Evolutionary conservation across 2,797 vertebrate genomes (phyloP), one percentile per base, ranked within the genome.

Genomic region (Pipistrellus kuhlii): DNA sequence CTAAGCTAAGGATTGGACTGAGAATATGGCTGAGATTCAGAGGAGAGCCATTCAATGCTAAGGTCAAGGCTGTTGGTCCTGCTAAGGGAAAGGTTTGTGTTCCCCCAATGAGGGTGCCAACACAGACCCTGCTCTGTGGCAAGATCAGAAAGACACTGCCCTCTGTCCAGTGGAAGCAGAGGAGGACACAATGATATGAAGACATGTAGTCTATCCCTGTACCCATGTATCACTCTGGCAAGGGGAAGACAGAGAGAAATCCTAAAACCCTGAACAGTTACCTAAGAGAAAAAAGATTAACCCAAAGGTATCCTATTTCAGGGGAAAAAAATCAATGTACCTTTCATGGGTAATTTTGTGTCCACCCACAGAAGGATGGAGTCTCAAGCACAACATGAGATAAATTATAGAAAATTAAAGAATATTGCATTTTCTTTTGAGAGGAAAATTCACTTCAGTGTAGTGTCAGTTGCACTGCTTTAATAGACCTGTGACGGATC

Each of bases 401-500:
- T 30, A n/a, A 25, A 82, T 55, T 75, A 69, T 3, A 75, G 59
- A 90, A 95, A 96, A 86, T 59, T 59, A 84, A 78, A 76, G 41
- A 73, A 55, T 85, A 53, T 2, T 7, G n/a, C 35, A 30, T 91
- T 94, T 88, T 71, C 30, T 75, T 78, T 57, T 32, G 23, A 64
- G 18, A 87, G 17, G 38, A 55, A 81, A 89, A 55, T 4, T 84
- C 62, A 66, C 82, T 59, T 85, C 53, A 55, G 23, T 7, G 4
- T 46, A 32, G 8, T 38, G 55, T 64, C 53, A 71, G 14, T 32
- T 9, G 25, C 5, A 0, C 18, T 0, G 32, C 27, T 30, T 21
- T 4, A 66, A 66, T 2, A 71, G 38, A 32, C 32, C 5, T 8
- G 6, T 53, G 44, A 72, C 30, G 48, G 20, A 13, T 8, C 20